Evolutionary conservation across 2,888 invertebrate species (phyloP).

Genomic region (Melieria omissa): DNA sequence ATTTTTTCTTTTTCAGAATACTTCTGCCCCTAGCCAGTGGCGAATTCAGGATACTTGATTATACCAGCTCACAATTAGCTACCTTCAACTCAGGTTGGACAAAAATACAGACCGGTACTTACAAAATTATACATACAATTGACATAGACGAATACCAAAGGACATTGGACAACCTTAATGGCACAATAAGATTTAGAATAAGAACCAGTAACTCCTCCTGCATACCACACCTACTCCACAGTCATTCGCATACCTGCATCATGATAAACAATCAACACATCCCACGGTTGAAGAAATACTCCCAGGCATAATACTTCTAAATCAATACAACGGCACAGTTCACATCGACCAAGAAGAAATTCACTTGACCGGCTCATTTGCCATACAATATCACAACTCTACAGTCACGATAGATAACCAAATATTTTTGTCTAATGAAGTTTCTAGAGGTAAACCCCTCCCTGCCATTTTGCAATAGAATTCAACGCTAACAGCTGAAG

Average conservation of each 20-base stretch:
- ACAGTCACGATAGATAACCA: neutral
- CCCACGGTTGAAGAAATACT: constrained; percentile 34
- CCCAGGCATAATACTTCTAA: constrained; percentile 36
- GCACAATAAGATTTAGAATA: constrained; percentile 5
- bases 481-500: no score
- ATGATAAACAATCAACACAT: constrained; percentile 19
- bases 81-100: constrained; percentile 9
- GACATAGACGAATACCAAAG: constrained; percentile 17
- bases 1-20: constrained; percentile 6
- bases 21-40: no score
- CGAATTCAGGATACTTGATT: no score
- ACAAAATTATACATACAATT: constrained; percentile 5
- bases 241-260: neutral
- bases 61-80: constrained; percentile 12
- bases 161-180: constrained; percentile 12
- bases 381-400: neutral
- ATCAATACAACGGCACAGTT: constrained; percentile 28
- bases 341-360: neutral
- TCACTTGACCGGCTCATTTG: neutral
- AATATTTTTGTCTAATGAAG: neutral
- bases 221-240: neutral
- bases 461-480: no score
- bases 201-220: neutral
- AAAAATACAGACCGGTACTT: no score
- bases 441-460: no score